A percentile compares a stretch with the other conserved stretches of the same genome.
phyloP scores from a whole-genome alignment of 1,140 invertebrate species.

The Meloidogyne hapla region DNA sequence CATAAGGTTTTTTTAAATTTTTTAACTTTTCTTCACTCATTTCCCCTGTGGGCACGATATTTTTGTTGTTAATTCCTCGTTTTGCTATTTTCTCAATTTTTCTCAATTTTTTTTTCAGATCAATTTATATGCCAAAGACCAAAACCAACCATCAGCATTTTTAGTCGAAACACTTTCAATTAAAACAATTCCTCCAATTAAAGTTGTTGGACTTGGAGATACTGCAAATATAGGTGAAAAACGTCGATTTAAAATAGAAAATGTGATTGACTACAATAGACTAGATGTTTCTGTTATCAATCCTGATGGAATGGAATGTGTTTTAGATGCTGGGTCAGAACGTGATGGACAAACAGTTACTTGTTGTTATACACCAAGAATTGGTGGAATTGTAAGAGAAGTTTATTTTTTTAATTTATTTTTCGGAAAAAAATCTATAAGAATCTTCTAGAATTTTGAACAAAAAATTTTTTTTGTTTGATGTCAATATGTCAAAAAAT shows the following conservation, averaged over 20 bases:
- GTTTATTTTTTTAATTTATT: not conserved
- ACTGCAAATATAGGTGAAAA: conserved; percentile 69
- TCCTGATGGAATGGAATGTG: conserved; percentile 26
- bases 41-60: not conserved
- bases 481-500: too few relatives aligned
- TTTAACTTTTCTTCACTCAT: not conserved
- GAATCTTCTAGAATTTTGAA: too few relatives aligned
- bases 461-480: too few relatives aligned
- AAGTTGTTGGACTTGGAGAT: conserved; percentile 32
- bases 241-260: conserved; percentile 67
- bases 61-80: too few relatives aligned
- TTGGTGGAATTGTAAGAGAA: conserved; percentile 8
- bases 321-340: conserved; percentile 24
- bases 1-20: conserved; percentile 32
- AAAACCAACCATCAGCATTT: conserved; percentile 12
- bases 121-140: conserved; percentile 21
- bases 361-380: conserved; percentile 28
- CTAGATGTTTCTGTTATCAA: conserved; percentile 58
- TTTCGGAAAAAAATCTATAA: too few relatives aligned
- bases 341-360: conserved; percentile 31
- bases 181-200: conserved; percentile 55
- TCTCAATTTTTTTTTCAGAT: conserved; percentile 31
- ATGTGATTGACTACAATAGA: conserved; percentile 70
- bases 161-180: conserved; percentile 36
- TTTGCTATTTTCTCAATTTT: too few relatives aligned